phyloP scores from a whole-genome alignment of 2,113 vertebrate genomes.

The Sminthopsis crassicaudata region DNA sequence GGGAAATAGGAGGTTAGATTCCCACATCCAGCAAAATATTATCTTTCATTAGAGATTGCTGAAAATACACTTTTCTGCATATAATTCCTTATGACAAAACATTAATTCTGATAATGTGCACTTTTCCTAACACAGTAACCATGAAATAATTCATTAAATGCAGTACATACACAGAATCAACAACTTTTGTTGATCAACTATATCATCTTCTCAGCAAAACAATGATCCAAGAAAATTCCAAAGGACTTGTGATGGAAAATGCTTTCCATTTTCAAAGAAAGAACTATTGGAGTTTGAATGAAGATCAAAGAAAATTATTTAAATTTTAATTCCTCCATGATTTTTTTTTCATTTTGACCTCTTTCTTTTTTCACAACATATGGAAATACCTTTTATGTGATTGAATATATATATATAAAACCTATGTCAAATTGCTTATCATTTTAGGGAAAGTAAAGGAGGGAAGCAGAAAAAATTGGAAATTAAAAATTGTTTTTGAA shows the following conservation, averaged over 20 bases:
- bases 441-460: no score
- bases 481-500: no score
- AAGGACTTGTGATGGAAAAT: background rate
- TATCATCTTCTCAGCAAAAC: no score
- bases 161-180: background rate
- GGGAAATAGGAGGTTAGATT: background rate
- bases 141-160: background rate
- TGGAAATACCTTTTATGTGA: background rate
- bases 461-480: no score
- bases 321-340: background rate
- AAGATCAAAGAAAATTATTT: background rate
- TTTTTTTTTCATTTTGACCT: background rate
- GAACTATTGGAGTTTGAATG: background rate
- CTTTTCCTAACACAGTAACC: background rate
- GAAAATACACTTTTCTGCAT: background rate
- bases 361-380: background rate
- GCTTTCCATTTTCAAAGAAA: no score
- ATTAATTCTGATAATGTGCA: background rate
- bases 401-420: background rate
- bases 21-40: background rate
- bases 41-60: background rate
- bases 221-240: background rate
- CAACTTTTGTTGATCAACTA: no score
- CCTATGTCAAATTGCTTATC: background rate
- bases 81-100: background rate